A percentile compares a stretch with the other conserved stretches of the same genome.
These are phyloP conservation scores for Parnassius glacialis DNA, from an alignment of 2,888 invertebrate species.

Conservation along the genomic window DNA sequence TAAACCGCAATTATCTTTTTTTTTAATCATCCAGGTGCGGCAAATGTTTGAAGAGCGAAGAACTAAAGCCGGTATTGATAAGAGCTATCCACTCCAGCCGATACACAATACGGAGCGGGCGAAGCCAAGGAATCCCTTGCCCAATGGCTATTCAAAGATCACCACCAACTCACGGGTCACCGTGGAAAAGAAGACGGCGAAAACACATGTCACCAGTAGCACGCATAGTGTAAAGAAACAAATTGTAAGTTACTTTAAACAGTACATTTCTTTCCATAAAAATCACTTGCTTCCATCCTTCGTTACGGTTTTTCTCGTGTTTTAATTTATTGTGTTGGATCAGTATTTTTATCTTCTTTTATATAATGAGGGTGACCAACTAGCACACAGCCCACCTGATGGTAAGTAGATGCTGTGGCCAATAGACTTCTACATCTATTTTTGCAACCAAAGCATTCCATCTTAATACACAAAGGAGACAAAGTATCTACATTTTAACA, in stretches of 20 bases:
- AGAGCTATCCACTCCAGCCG: conserved; percentile 90
- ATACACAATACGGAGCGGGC: conserved; percentile 78
- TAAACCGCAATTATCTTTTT: background rate
- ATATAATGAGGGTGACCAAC: too few relatives aligned
- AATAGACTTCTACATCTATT: too few relatives aligned
- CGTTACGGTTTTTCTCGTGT: too few relatives aligned
- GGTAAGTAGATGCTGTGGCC: too few relatives aligned
- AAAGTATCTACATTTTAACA: too few relatives aligned
- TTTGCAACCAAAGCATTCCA: too few relatives aligned
- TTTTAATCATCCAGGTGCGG: conserved; percentile 80
- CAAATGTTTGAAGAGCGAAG: conserved; percentile 93
- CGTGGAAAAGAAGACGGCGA: conserved; percentile 50
- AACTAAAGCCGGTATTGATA: conserved; percentile 87
- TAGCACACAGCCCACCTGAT: too few relatives aligned
- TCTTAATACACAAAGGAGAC: too few relatives aligned
- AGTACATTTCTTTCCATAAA: too few relatives aligned
- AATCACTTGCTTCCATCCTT: too few relatives aligned
- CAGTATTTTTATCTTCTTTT: too few relatives aligned
- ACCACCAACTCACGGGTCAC: conserved; percentile 42
- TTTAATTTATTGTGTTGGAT: too few relatives aligned
- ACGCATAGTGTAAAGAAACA: conserved; percentile 57
- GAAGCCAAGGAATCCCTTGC: conserved; percentile 50
- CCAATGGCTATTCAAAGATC: conserved; percentile 65
- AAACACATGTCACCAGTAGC: conserved; percentile 41
- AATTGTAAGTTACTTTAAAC: conserved; percentile 39